phyloP scores from a whole-genome alignment of 2,888 invertebrate species.

The Cepaea hortensis region DNA sequence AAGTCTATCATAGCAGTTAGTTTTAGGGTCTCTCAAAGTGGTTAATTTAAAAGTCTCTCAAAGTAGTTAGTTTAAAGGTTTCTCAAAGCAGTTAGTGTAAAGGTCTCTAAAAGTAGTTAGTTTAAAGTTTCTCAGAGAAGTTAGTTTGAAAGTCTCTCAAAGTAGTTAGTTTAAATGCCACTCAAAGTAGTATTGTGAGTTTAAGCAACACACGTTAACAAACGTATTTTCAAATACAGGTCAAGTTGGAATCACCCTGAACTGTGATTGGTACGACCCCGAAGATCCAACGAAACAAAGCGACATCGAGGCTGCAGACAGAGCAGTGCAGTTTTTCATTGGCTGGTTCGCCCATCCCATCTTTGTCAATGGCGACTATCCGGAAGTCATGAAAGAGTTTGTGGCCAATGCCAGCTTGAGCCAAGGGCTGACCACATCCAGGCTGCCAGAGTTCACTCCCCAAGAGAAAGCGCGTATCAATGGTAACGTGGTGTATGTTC shows the following conservation, averaged over 20 bases:
- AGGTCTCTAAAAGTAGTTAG: no score
- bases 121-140: no score
- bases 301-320: slow-evolving; percentile 65
- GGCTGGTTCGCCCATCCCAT: slow-evolving; percentile 74
- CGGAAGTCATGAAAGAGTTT: slow-evolving; percentile 63
- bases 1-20: no score
- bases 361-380: slow-evolving; percentile 78
- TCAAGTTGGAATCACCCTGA: slow-evolving; percentile 65
- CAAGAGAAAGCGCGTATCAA: slow-evolving; percentile 66
- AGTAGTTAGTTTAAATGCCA: no score
- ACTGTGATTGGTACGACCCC: slow-evolving; percentile 66
- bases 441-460: slow-evolving; percentile 71
- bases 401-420: slow-evolving; percentile 61
- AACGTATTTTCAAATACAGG: slow-evolving; percentile 53
- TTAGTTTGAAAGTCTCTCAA: no score
- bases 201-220: no score
- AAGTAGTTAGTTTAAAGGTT: no score
- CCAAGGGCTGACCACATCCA: slow-evolving; percentile 60
- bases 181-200: no score
- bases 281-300: slow-evolving; percentile 60
- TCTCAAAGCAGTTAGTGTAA: no score
- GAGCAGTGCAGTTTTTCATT: slow-evolving; percentile 61
- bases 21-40: no score
- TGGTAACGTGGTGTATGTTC: slow-evolving; percentile 56
- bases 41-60: no score